These are phyloP conservation scores for Phytoseiulus persimilis DNA, from an alignment of 2,888 invertebrate species.

Conservation along the genomic window DNA sequence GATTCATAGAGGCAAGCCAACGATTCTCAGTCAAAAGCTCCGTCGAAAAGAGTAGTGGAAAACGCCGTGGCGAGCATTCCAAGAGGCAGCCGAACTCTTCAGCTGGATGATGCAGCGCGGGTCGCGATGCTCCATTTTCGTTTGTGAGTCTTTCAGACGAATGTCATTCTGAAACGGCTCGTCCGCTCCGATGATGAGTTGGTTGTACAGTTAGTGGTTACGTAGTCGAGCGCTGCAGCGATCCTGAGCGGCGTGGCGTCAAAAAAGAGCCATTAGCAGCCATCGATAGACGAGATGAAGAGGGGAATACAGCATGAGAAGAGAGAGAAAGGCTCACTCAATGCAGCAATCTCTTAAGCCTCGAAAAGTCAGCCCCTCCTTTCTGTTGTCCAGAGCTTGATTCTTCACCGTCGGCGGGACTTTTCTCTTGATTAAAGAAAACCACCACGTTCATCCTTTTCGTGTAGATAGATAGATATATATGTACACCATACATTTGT, in stretches of 20 bases:
- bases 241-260: background rate
- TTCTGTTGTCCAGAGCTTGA: background rate
- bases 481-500: background rate
- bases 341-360: background rate
- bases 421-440: slow-evolving; percentile 5
- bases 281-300: background rate
- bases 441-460: background rate
- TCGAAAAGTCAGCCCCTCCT: background rate
- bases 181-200: background rate
- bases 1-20: too few relatives aligned
- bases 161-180: background rate
- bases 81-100: background rate
- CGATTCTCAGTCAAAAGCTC: too few relatives aligned
- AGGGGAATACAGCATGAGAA: background rate
- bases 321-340: background rate
- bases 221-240: background rate
- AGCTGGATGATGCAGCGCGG: background rate
- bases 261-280: background rate
- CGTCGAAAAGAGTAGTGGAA: too few relatives aligned
- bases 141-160: background rate
- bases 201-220: background rate
- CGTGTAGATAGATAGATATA: background rate
- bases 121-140: background rate
- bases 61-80: background rate
- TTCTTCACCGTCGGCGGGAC: background rate